A percentile compares a stretch with the other conserved stretches of the same genome.
Evolutionary conservation across 1,140 invertebrate species (phyloP).

Genomic region (Gryon sp.): DNA sequence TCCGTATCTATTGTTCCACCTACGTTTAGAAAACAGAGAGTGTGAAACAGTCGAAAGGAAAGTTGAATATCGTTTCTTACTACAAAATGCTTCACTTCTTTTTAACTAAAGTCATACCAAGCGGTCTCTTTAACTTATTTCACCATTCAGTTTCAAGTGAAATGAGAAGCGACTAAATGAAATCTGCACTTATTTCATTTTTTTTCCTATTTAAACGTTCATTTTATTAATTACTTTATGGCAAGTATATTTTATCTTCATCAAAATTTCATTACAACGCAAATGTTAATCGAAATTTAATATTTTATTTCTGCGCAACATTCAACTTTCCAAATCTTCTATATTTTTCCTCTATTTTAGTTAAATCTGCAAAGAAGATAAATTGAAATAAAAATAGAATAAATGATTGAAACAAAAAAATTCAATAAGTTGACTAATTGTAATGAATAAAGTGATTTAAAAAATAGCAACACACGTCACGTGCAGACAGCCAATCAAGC

Average conservation of each 20-base stretch:
- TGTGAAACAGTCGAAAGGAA: constrained; percentile 42
- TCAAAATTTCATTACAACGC: too few species aligned
- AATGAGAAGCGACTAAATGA: not conserved
- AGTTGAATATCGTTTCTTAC: constrained; percentile 34
- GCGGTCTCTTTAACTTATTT: constrained; percentile 2
- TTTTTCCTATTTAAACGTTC: too few species aligned
- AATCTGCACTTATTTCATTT: too few species aligned
- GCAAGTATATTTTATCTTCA: too few species aligned
- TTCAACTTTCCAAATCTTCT: too few species aligned
- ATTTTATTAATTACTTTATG: too few species aligned
- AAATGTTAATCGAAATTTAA: too few species aligned
- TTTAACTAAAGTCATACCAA: constrained; percentile 3
- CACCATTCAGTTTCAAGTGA: constrained; percentile 1
- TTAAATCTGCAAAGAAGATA: not conserved
- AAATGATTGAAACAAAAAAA: not conserved
- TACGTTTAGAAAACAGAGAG: constrained; percentile 49
- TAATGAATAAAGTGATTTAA: constrained; percentile 17
- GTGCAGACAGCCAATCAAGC: constrained; percentile 17
- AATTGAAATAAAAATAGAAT: not conserved
- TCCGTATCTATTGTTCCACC: constrained; percentile 39
- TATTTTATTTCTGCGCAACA: too few species aligned
- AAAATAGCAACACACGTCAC: constrained; percentile 33
- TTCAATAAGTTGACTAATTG: too few species aligned
- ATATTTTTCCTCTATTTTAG: too few species aligned
- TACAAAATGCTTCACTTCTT: constrained; percentile 43